Conservation (phyloP, 2,888 invertebrate genomes). For the Diplolepis rosae region DNA sequence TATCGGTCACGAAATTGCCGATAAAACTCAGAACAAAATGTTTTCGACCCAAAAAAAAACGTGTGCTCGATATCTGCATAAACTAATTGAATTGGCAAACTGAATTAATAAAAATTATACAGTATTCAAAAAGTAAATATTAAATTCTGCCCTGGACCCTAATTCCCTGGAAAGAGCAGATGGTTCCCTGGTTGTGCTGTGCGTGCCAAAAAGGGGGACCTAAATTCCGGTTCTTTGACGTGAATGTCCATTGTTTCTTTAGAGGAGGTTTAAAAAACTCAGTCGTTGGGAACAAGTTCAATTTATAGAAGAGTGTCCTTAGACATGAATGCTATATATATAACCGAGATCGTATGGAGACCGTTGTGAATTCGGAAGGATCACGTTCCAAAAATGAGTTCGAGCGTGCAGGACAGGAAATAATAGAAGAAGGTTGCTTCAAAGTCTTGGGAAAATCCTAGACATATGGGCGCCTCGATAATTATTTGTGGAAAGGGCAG, state of each 20-base stretch:
- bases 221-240: conserved; percentile 2
- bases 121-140: background rate
- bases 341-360: background rate
- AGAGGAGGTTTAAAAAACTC: conserved; percentile 33
- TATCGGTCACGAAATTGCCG: too few species aligned
- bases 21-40: too few species aligned
- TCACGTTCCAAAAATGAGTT: background rate
- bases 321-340: conserved; percentile 6
- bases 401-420: background rate
- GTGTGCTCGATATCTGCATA: too few species aligned
- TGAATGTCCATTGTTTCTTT: conserved; percentile 41
- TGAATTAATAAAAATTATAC: too few species aligned
- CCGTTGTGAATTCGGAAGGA: conserved; percentile 34
- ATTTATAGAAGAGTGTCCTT: background rate
- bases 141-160: background rate
- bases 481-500: background rate
- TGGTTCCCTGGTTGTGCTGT: background rate
- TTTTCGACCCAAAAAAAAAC: too few species aligned
- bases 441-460: background rate
- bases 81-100: too few species aligned
- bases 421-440: background rate
- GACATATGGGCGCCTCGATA: background rate
- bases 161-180: background rate
- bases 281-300: background rate
- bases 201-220: background rate